Percentiles rank a stretch among this genome's conserved stretches.
Conservation (phyloP, 2,113 vertebrate genomes). For the Chrysochloris asiatica region DNA sequence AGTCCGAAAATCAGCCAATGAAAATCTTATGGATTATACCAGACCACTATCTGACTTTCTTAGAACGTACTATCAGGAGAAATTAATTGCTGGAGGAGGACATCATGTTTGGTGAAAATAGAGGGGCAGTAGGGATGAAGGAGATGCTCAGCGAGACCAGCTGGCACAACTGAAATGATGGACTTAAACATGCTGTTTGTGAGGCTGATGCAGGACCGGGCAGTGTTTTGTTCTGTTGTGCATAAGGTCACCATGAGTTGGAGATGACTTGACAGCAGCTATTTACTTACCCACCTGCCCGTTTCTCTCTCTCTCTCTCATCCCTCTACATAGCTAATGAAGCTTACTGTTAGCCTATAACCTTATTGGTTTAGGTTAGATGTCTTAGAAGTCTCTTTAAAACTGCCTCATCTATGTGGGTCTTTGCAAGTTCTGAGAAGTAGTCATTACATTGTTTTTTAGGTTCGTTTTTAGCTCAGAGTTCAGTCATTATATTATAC, state of each 20-base stretch:
- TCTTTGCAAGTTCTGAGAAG: not conserved
- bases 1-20: not conserved
- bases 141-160: not conserved
- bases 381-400: conserved; percentile 30
- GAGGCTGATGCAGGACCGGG: not conserved
- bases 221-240: not conserved
- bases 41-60: not conserved
- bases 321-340: no score
- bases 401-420: not conserved
- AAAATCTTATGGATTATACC: not conserved
- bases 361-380: conserved; percentile 54
- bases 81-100: not conserved
- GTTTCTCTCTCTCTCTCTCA: no score
- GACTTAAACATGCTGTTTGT: not conserved
- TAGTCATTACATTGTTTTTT: conserved; percentile 13
- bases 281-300: not conserved
- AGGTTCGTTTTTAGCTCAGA: conserved; percentile 71
- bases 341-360: conserved; percentile 26
- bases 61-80: not conserved
- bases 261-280: not conserved
- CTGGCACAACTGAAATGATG: not conserved
- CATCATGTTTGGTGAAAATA: not conserved
- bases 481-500: conserved; percentile 45
- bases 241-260: not conserved
- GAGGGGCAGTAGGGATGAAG: not conserved